Evolutionary conservation across 2,888 invertebrate species (phyloP).

Genomic region (Drosophila nigricruria): DNA sequence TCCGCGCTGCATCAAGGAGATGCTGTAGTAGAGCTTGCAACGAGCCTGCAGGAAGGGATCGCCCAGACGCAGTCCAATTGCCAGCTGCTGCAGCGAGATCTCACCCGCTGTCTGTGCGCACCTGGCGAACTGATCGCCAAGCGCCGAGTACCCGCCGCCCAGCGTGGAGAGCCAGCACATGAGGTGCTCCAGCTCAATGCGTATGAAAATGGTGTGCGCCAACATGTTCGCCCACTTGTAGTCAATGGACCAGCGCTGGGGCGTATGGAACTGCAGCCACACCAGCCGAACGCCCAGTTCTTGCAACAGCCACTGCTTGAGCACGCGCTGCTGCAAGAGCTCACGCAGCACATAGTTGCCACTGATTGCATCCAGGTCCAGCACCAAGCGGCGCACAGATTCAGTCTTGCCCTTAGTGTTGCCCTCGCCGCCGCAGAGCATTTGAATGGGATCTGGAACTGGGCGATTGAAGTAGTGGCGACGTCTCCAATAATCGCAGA

Average conservation of each 20-base stretch:
- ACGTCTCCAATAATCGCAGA: constrained; percentile 72
- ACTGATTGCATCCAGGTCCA: constrained; percentile 67
- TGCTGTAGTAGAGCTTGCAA: constrained; percentile 93
- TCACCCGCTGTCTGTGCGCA: constrained; percentile 94
- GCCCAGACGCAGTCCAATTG: constrained; percentile 91
- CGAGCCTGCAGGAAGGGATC: constrained; percentile 93
- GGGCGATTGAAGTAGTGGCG: constrained; percentile 57
- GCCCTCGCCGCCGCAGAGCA: constrained; percentile 5
- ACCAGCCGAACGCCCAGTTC: constrained; percentile 58
- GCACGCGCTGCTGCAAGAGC: constrained; percentile 65
- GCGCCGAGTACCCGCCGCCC: constrained; percentile 97
- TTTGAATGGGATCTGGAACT: neutral
- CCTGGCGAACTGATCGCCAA: constrained; percentile 93
- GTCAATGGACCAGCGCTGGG: constrained; percentile 88
- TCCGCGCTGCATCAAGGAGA: constrained; percentile 94
- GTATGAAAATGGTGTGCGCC: constrained; percentile 86
- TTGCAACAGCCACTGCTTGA: constrained; percentile 51
- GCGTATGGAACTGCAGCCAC: constrained; percentile 87
- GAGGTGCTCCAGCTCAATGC: constrained; percentile 91
- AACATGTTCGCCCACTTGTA: constrained; percentile 88
- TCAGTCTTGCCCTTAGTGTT: neutral
- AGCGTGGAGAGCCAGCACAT: constrained; percentile 98
- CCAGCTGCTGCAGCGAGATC: constrained; percentile 94
- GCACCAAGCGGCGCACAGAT: constrained; percentile 41
- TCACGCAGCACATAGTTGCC: constrained; percentile 77